phyloP scores from a whole-genome alignment of 2,888 invertebrate genomes.

The Pyrrhopygopsis socrates region DNA sequence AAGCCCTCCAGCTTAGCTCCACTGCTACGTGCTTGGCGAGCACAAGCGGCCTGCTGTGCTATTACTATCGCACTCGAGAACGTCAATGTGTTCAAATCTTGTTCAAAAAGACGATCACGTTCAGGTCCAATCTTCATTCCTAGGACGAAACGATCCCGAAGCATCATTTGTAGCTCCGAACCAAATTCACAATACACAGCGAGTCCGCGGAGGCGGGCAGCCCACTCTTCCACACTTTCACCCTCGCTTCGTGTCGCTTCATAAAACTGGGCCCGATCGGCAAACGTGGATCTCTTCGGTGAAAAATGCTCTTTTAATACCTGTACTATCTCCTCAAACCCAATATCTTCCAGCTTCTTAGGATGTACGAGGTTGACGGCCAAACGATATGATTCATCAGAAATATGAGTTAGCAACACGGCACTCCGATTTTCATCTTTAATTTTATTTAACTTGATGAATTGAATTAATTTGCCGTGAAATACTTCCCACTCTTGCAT shows the following conservation, averaged over 20 bases:
- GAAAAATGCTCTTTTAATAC: conserved; percentile 65
- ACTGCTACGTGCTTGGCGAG: background rate
- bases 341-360: background rate
- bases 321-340: conserved; percentile 21
- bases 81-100: conserved; percentile 34
- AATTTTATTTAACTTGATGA: background rate
- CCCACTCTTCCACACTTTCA: conserved; percentile 76
- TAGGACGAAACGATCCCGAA: conserved; percentile 57
- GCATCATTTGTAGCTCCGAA: conserved; percentile 32
- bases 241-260: conserved; percentile 51
- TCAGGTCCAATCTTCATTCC: conserved; percentile 55
- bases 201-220: conserved; percentile 70
- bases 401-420: too few species aligned
- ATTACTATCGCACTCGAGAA: conserved; percentile 29
- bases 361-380: too few species aligned
- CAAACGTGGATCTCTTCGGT: conserved; percentile 73
- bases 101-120: conserved; percentile 34
- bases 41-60: background rate
- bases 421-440: background rate
- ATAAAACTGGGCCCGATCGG: conserved; percentile 58
- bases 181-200: conserved; percentile 60
- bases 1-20: background rate
- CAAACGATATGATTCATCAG: too few species aligned
- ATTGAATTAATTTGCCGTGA: background rate
- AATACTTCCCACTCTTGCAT: background rate